Evolutionary conservation across 1,140 invertebrate species (phyloP), one percentile per base, ranked within the genome.

Genomic region (Eulimnadia texana): DNA sequence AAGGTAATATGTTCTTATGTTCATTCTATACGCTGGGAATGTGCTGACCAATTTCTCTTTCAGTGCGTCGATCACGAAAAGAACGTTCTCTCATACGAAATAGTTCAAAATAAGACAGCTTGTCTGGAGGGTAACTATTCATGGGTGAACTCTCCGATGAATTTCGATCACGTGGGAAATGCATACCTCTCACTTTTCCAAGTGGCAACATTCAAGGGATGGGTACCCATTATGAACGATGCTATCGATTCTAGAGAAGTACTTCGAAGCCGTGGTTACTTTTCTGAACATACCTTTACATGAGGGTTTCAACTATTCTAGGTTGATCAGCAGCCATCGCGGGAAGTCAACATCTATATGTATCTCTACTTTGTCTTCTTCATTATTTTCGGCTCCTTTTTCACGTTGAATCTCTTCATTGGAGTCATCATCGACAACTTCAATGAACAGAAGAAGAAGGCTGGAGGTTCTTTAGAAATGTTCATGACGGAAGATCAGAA

Each of bases 401-500:
- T 97, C 78, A 96, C 92, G 66, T 82, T 97, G 63, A 97, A 97
- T 75, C 84, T 97, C 69, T 96, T 97, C 78, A 95, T 96, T 79
- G 92, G 92, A 82, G 93, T 95, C 69, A 95, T 97, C 78, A 96
- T 97, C 73, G 92, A 97, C 73, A 95, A 96, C 77, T 97, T 96
- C 76, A 98, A 98, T 76, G 91, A 96, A 77, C 94, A 98, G 76
- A 98, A 98, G 81, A 98, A 98, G 78, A 97, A 97, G 79, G 89
- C 90, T 70, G 95, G 95, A 70, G 94, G 93, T 66, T 97, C 93
- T 65, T 79, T 98, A 53, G 94, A 98, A 76, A 94, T 98, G 91
- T 98, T 98, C 80, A 98, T 98, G 94, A 98, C 94, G 66, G 94
- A 98, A 76, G 93, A 98, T 78, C 95, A 98, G 77, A 98, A 98